phyloP scores from a whole-genome alignment of 2,797 vertebrate species.

The Rhinella marina region DNA sequence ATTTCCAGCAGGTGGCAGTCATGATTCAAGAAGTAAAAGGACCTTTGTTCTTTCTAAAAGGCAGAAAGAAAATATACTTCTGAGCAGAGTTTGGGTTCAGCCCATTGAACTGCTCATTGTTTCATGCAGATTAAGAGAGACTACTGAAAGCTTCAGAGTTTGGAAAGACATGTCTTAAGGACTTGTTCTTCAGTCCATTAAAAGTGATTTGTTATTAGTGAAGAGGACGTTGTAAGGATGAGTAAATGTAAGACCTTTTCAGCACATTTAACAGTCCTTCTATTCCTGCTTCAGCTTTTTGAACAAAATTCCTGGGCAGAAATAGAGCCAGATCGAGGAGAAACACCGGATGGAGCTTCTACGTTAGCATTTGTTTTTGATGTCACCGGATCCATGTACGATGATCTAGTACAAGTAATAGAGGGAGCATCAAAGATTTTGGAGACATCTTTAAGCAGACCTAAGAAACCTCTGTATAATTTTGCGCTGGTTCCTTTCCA shows the following conservation, averaged over 20 bases:
- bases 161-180: slow-evolving; percentile 30
- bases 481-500: slow-evolving; percentile 97
- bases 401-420: slow-evolving; percentile 96
- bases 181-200: not conserved
- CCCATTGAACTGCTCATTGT: slow-evolving; percentile 56
- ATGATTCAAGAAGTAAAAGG: not conserved
- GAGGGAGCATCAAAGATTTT: slow-evolving; percentile 97
- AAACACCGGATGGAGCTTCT: slow-evolving; percentile 90
- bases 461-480: slow-evolving; percentile 90
- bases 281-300: slow-evolving; percentile 64
- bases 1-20: slow-evolving; percentile 53
- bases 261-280: slow-evolving; percentile 63
- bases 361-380: slow-evolving; percentile 97
- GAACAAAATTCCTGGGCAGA: slow-evolving; percentile 69
- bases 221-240: slow-evolving; percentile 64
- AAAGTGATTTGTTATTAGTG: not conserved
- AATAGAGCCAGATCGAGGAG: slow-evolving; percentile 66
- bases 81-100: slow-evolving; percentile 46
- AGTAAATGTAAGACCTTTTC: slow-evolving; percentile 45
- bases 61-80: slow-evolving; percentile 43
- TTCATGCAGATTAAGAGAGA: slow-evolving; percentile 23
- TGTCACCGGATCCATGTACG: slow-evolving; percentile 98
- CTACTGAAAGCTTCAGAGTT: slow-evolving; percentile 22
- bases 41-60: slow-evolving; percentile 49
- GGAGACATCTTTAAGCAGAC: slow-evolving; percentile 93